phyloP scores from a whole-genome alignment of 2,888 invertebrate species.

The Scaptodrosophila latifasciaeformis region DNA sequence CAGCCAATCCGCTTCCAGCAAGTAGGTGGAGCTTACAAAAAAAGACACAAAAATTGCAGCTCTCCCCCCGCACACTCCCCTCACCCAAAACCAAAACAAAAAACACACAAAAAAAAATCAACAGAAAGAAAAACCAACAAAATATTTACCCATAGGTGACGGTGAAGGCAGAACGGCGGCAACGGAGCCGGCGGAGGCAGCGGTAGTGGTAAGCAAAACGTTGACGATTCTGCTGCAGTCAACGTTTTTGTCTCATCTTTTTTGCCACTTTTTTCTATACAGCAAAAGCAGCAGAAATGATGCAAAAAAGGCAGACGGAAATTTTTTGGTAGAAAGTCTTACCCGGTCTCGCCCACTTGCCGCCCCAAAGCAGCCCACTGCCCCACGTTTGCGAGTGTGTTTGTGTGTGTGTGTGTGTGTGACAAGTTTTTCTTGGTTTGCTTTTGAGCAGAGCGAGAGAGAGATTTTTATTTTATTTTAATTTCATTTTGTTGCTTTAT shows the following conservation, averaged over 20 bases:
- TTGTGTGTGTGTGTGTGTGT: conserved; percentile 6
- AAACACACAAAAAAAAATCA: conserved; percentile 50
- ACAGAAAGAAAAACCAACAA: conserved; percentile 17
- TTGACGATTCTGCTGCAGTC: neutral
- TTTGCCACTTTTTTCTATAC: conserved; percentile 71
- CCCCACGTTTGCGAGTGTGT: neutral
- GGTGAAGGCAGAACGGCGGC: neutral
- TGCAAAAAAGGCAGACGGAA: no score
- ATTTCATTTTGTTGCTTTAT: neutral
- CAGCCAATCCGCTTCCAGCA: conserved; percentile 70
- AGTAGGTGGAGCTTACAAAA: conserved; percentile 73
- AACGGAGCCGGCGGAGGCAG: conserved; percentile 2
- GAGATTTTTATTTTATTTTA: conserved; percentile 6
- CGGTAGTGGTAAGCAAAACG: conserved; percentile 14
- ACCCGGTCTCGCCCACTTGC: no score
- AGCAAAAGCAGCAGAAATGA: no score
- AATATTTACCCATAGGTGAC: conserved; percentile 29
- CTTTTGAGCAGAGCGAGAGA: conserved; percentile 29
- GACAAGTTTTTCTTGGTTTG: conserved; percentile 46
- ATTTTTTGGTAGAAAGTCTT: no score
- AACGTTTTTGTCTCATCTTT: conserved; percentile 23
- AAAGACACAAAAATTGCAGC: conserved; percentile 65
- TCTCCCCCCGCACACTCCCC: no score
- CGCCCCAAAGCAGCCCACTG: no score
- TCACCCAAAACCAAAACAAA: no score